A percentile compares a stretch with the other conserved stretches of the same genome.
phyloP scores from a whole-genome alignment of 1,140 invertebrate genomes.

The Agrilus planipennis region DNA sequence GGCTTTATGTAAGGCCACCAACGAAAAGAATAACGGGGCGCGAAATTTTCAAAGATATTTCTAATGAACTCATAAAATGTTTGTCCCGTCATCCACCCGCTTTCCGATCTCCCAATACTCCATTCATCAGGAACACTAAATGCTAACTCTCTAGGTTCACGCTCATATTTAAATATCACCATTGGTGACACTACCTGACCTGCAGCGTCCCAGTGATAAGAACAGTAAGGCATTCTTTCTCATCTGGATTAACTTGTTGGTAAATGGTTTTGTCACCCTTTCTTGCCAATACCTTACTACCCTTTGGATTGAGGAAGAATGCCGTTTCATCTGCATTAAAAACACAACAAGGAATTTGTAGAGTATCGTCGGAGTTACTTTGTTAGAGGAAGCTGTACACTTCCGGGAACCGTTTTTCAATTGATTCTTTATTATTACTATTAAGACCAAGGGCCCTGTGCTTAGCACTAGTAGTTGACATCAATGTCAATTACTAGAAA shows the following conservation, averaged over 20 bases:
- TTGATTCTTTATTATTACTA: too few species aligned
- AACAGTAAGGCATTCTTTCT: conserved; percentile 32
- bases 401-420: conserved; percentile 20
- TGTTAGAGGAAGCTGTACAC: conserved; percentile 18
- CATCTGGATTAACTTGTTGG: conserved; percentile 21
- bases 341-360: conserved; percentile 17
- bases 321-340: conserved; percentile 31
- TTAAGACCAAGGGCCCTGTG: too few species aligned
- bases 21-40: conserved; percentile 25
- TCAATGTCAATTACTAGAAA: too few species aligned
- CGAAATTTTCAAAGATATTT: conserved; percentile 24
- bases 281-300: conserved; percentile 17
- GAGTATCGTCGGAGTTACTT: conserved; percentile 20
- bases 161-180: conserved; percentile 31
- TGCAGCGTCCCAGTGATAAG: conserved; percentile 30
- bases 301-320: conserved; percentile 24
- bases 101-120: conserved; percentile 27
- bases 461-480: too few species aligned
- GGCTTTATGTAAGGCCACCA: conserved; percentile 27
- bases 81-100: conserved; percentile 32
- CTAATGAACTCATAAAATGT: conserved; percentile 32
- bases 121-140: conserved; percentile 16
- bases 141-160: conserved; percentile 15
- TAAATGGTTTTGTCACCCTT: conserved; percentile 28
- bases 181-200: conserved; percentile 19